phyloP scores from a whole-genome alignment of 2,797 vertebrate species.

The Eulemur rubriventer region DNA sequence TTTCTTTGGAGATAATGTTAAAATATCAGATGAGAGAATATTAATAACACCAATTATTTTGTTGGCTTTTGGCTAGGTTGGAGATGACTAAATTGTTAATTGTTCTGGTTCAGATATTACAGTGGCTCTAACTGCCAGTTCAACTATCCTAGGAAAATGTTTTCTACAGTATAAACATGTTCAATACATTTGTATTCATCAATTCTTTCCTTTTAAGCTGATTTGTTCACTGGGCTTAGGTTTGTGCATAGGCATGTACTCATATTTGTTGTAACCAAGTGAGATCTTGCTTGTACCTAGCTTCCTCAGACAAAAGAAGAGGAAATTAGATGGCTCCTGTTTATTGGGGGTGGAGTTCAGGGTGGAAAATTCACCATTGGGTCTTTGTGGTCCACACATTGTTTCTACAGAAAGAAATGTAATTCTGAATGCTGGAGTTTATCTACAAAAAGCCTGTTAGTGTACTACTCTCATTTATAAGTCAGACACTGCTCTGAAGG shows the following conservation, averaged over 20 bases:
- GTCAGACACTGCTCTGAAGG: neutral
- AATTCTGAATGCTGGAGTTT: neutral
- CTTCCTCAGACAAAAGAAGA: neutral
- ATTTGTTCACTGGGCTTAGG: neutral
- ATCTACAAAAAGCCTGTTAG: neutral
- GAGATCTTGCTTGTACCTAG: neutral
- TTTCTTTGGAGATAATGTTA: neutral
- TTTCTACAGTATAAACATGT: neutral
- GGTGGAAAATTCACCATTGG: neutral
- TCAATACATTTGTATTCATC: neutral
- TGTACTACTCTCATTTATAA: neutral
- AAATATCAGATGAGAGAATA: neutral
- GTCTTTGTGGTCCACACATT: neutral
- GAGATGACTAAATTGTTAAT: neutral
- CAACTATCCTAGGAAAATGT: neutral
- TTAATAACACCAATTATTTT: neutral
- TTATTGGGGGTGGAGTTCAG: neutral
- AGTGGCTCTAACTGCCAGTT: neutral
- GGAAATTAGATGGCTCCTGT: neutral
- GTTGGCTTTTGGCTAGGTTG: slow-evolving; percentile 19
- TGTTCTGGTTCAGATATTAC: slow-evolving; percentile 24
- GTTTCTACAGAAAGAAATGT: neutral
- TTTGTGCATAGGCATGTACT: neutral
- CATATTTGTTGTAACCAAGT: neutral
- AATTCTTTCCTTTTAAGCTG: neutral